Conservation (phyloP, 1,140 invertebrate genomes). For the Drosophila albomicans region DNA sequence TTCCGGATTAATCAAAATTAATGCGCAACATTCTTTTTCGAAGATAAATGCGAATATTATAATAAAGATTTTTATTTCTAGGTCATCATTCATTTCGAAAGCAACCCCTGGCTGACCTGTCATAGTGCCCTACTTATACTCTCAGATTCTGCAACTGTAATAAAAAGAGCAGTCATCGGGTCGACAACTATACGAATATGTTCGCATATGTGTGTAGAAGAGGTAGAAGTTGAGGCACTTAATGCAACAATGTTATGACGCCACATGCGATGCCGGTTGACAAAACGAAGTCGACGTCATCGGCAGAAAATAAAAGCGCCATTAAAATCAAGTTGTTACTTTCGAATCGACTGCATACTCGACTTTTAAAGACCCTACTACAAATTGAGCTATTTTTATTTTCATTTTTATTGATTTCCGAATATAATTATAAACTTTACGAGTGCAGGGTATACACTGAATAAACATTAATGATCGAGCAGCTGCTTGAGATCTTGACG, state of each 20-base stretch:
- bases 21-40: not conserved
- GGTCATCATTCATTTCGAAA: not conserved
- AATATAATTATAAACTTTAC: slow-evolving; percentile 4
- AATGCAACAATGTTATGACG: slow-evolving; percentile 36
- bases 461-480: not conserved
- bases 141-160: slow-evolving; percentile 30
- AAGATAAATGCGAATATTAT: not conserved
- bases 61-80: not conserved
- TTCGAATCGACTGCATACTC: not conserved
- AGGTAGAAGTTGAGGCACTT: slow-evolving; percentile 17
- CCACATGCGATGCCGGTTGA: slow-evolving; percentile 20
- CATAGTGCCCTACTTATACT: slow-evolving; percentile 28
- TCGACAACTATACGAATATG: slow-evolving; percentile 38
- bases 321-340: slow-evolving; percentile 58
- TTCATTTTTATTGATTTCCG: slow-evolving; percentile 7
- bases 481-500: not conserved
- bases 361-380: not conserved
- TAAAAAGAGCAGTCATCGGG: slow-evolving; percentile 30
- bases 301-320: slow-evolving; percentile 64
- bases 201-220: slow-evolving; percentile 13
- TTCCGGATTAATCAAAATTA: slow-evolving; percentile 7
- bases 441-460: not conserved
- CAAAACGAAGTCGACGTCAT: slow-evolving; percentile 55
- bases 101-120: not conserved
- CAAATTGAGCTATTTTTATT: not conserved